These are phyloP conservation scores for Cryptus viduatorius DNA, from an alignment of 2,888 invertebrate species.

Conservation along the genomic window DNA sequence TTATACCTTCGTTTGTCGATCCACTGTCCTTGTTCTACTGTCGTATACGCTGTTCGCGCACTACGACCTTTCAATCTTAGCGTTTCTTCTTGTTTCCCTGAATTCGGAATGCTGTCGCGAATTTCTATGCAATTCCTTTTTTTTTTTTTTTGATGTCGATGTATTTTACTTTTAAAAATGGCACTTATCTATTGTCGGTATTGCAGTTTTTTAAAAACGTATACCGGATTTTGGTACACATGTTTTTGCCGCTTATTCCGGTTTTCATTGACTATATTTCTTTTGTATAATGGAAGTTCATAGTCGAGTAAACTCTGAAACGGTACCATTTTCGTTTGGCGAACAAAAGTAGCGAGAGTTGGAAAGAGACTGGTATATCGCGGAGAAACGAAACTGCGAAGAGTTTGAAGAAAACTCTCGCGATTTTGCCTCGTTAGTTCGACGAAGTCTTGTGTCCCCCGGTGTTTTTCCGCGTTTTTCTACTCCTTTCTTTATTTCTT, in stretches of 20 bases:
- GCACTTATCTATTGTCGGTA: too few species aligned
- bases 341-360: background rate
- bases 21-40: background rate
- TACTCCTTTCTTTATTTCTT: conserved; percentile 4
- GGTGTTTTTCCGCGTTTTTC: background rate
- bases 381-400: conserved; percentile 32
- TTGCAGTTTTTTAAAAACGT: too few species aligned
- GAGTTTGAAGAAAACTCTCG: conserved; percentile 50
- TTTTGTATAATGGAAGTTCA: background rate
- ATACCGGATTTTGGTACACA: too few species aligned
- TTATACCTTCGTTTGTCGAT: conserved; percentile 1
- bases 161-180: too few species aligned
- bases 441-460: conserved; percentile 34
- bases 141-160: too few species aligned
- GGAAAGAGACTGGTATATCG: background rate
- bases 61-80: background rate
- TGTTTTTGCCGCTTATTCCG: background rate
- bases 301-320: background rate
- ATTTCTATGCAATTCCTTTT: too few species aligned
- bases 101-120: too few species aligned
- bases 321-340: background rate
- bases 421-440: conserved; percentile 61
- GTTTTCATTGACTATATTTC: background rate
- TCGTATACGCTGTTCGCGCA: background rate
- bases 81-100: too few species aligned